Conservation (phyloP, 2,113 vertebrate species). For the Macquaria ambigua region DNA sequence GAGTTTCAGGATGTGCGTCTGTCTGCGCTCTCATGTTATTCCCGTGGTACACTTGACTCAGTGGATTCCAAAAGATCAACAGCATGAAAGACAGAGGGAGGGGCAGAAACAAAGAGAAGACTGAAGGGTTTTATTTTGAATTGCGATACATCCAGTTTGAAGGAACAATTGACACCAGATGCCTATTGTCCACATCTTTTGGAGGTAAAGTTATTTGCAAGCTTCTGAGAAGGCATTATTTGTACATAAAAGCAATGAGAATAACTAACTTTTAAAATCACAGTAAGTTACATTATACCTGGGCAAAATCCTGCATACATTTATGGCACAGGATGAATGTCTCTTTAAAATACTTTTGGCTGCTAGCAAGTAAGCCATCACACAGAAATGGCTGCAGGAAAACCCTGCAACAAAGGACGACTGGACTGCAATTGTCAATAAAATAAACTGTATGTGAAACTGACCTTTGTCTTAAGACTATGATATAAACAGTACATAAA, state of each 20-base stretch:
- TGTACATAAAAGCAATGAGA: background rate
- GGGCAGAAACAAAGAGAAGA: slow-evolving; percentile 37
- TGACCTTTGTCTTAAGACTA: background rate
- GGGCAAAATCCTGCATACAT: background rate
- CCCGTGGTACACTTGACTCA: slow-evolving; percentile 46
- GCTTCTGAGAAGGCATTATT: background rate
- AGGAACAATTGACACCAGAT: slow-evolving; percentile 13
- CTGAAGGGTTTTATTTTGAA: slow-evolving; percentile 45
- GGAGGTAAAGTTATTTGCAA: slow-evolving; percentile 1
- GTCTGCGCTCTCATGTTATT: slow-evolving; percentile 57
- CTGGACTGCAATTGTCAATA: background rate
- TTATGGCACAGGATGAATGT: background rate
- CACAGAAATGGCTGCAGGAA: background rate
- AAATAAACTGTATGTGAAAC: background rate
- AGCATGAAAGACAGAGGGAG: slow-evolving; percentile 44
- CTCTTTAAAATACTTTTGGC: background rate
- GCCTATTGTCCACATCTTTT: background rate
- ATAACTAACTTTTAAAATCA: slow-evolving; percentile 9
- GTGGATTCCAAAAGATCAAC: slow-evolving; percentile 64
- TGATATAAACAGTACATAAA: background rate
- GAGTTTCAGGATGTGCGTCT: slow-evolving; percentile 58
- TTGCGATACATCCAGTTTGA: slow-evolving; percentile 25
- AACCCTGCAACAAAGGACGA: background rate
- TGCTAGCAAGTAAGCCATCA: background rate
- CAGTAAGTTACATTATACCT: background rate